Percentiles rank a stretch among this genome's conserved stretches.
Evolutionary conservation across 1,140 invertebrate species (phyloP).

Genomic region (Papilio dardanus): DNA sequence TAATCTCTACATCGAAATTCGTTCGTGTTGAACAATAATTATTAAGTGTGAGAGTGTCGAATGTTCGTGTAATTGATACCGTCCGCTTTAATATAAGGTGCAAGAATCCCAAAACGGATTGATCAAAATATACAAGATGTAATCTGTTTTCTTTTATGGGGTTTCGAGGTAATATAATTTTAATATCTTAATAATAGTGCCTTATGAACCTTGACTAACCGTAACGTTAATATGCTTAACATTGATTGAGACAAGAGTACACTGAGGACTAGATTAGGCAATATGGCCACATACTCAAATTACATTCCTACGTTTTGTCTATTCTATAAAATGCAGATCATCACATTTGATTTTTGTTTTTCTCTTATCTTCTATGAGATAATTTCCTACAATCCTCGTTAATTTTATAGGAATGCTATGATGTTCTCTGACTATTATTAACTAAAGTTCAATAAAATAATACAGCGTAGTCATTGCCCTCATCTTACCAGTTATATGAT

Average conservation of each 20-base stretch:
- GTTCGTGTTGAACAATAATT: conserved; percentile 47
- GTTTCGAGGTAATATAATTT: not conserved
- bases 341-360: too few species aligned
- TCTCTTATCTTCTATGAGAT: not conserved
- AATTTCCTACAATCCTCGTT: not conserved
- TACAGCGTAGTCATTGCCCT: not conserved
- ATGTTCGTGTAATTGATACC: conserved; percentile 52
- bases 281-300: too few species aligned
- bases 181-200: not conserved
- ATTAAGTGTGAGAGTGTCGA: conserved; percentile 42
- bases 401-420: not conserved
- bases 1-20: conserved; percentile 42
- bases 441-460: conserved; percentile 15
- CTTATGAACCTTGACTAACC: too few species aligned
- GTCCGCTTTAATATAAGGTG: conserved; percentile 43
- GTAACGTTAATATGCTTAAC: too few species aligned
- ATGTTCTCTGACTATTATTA: not conserved
- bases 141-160: conserved; percentile 29
- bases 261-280: too few species aligned
- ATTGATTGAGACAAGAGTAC: too few species aligned
- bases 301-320: too few species aligned
- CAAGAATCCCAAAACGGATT: not conserved
- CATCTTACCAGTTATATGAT: not conserved
- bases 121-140: conserved; percentile 21
- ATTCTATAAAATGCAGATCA: too few species aligned